A percentile compares a stretch with the other conserved stretches of the same genome.
These are phyloP conservation scores for Paedocypris sp. DNA, from an alignment of 2,113 vertebrate species.

Conservation along the genomic window DNA sequence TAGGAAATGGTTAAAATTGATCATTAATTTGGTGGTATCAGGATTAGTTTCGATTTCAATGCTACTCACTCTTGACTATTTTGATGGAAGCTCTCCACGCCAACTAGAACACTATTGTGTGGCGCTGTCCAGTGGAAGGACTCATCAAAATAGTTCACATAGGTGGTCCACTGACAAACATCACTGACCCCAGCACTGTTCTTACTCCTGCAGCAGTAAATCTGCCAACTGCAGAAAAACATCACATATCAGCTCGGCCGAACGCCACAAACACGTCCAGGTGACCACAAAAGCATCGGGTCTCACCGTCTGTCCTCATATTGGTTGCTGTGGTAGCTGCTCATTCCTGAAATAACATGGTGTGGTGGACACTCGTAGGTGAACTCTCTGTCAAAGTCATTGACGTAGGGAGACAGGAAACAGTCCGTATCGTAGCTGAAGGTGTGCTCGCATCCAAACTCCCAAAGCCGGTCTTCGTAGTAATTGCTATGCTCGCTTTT, in stretches of 20 bases:
- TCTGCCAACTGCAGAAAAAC: not conserved
- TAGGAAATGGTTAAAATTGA: too few species aligned
- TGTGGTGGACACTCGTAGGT: not conserved
- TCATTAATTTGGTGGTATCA: too few species aligned
- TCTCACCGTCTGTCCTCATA: not conserved
- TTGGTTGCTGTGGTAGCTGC: not conserved
- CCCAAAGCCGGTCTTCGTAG: not conserved
- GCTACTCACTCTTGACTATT: not conserved
- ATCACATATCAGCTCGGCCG: not conserved
- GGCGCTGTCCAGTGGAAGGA: not conserved
- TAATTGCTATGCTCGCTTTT: not conserved
- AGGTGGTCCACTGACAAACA: not conserved
- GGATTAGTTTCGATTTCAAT: too few species aligned
- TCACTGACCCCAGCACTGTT: not conserved
- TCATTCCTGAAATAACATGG: not conserved
- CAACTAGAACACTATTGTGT: not conserved
- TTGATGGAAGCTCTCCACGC: not conserved
- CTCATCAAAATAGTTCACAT: conserved; percentile 9
- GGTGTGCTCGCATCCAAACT: not conserved
- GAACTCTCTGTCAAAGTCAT: not conserved
- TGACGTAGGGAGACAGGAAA: not conserved
- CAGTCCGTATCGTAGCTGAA: not conserved
- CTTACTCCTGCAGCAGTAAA: not conserved
- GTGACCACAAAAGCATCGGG: not conserved
- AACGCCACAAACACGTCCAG: not conserved